Percentiles rank a stretch among this genome's conserved stretches.
These are phyloP conservation scores for Hycleus phaleratus DNA, from an alignment of 1,140 invertebrate species.

Conservation along the genomic window DNA sequence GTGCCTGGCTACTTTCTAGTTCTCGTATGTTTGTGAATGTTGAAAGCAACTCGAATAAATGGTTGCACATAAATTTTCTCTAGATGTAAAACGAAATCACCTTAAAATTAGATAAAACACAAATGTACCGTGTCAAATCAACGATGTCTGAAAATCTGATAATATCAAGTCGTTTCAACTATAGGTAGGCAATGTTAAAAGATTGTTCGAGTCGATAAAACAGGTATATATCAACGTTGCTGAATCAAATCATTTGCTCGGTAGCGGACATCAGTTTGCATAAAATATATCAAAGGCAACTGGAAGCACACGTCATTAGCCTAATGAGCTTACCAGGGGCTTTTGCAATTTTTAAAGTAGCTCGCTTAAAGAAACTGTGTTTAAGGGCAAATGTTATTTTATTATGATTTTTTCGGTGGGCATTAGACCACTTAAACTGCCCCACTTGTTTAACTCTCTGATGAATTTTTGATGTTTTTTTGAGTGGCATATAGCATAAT, in stretches of 20 bases:
- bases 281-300: conserved; percentile 28
- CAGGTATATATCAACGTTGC: conserved; percentile 19
- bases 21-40: no score
- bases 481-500: conserved; percentile 10
- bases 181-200: conserved; percentile 5
- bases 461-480: conserved; percentile 26
- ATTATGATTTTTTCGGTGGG: conserved; percentile 1
- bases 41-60: no score
- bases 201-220: conserved; percentile 26
- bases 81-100: not conserved
- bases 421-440: not conserved
- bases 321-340: conserved; percentile 22
- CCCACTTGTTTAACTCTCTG: conserved; percentile 20
- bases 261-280: conserved; percentile 25
- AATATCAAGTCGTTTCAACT: conserved; percentile 20
- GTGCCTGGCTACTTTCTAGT: no score
- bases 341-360: not conserved
- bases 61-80: no score
- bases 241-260: conserved; percentile 29
- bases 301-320: conserved; percentile 28
- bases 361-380: conserved; percentile 14
- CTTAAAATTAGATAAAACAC: conserved; percentile 26
- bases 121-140: conserved; percentile 29
- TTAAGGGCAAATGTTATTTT: not conserved
- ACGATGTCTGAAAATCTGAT: conserved; percentile 26